Evolutionary conservation across 2,888 invertebrate species (phyloP).

Genomic region (Phaonia tiefii): DNA sequence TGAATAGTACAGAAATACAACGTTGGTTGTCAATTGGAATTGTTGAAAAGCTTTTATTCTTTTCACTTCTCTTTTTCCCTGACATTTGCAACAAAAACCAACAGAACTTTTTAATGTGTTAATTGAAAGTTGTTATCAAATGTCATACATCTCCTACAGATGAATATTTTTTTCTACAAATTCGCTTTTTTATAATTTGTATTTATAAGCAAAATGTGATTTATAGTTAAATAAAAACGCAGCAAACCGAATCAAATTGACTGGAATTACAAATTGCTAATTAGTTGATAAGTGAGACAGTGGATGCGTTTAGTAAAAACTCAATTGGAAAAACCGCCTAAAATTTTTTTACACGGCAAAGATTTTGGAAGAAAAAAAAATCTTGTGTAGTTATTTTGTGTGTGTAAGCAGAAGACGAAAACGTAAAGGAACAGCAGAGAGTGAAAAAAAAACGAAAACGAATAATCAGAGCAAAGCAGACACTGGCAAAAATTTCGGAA

Average conservation of each 20-base stretch:
- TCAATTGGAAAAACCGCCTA: conserved; percentile 59
- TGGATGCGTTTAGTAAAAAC: conserved; percentile 41
- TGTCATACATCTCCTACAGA: conserved; percentile 69
- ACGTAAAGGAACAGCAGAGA: conserved; percentile 37
- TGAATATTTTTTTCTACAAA: conserved; percentile 68
- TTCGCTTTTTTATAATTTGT: conserved; percentile 42
- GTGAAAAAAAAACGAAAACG: conserved; percentile 52
- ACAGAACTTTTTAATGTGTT: conserved; percentile 69
- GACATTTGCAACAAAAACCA: conserved; percentile 62
- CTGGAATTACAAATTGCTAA: conserved; percentile 59
- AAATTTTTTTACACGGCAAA: conserved; percentile 61
- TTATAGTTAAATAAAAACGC: conserved; percentile 68
- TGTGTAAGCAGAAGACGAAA: conserved; percentile 56
- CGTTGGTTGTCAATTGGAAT: conserved; percentile 33
- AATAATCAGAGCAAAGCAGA: conserved; percentile 60
- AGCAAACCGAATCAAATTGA: conserved; percentile 63
- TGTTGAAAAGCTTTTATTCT: conserved; percentile 41
- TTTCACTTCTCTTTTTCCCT: conserved; percentile 39
- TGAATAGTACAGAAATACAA: conserved; percentile 6
- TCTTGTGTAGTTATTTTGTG: conserved; percentile 58
- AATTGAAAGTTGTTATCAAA: conserved; percentile 71
- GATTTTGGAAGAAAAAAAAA: conserved; percentile 60
- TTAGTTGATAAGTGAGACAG: conserved; percentile 54
- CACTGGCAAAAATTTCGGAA: conserved; percentile 59
- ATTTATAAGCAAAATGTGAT: conserved; percentile 72